A percentile compares a stretch with the other conserved stretches of the same genome.
Evolutionary conservation across 2,888 invertebrate species (phyloP).

Genomic region (Apodemia zela): DNA sequence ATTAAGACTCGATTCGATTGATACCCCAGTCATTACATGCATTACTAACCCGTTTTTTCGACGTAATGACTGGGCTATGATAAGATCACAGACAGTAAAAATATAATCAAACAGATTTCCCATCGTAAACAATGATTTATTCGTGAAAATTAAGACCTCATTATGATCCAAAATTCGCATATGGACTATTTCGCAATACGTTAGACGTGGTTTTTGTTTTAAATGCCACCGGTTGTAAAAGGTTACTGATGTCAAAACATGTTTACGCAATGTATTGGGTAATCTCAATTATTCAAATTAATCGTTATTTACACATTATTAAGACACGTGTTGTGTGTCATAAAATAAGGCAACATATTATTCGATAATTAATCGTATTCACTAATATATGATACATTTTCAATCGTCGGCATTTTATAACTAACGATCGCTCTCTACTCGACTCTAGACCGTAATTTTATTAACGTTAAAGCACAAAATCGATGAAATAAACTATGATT

Average conservation of each 20-base stretch:
- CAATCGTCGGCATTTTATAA: not conserved
- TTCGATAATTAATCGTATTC: not conserved
- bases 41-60: too few relatives aligned
- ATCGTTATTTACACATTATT: conserved; percentile 14
- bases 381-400: not conserved
- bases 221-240: conserved; percentile 29
- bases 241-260: conserved; percentile 17
- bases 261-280: conserved; percentile 17
- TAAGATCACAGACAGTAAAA: too few relatives aligned
- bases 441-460: too few relatives aligned
- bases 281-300: conserved; percentile 22
- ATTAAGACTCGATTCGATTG: too few relatives aligned
- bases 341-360: conserved; percentile 9
- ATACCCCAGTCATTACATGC: too few relatives aligned
- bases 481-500: too few relatives aligned
- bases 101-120: too few relatives aligned
- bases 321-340: not conserved
- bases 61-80: too few relatives aligned
- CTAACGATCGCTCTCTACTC: too few relatives aligned
- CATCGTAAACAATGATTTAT: too few relatives aligned
- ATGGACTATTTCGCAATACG: conserved; percentile 28
- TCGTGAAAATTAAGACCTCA: too few relatives aligned
- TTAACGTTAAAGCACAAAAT: too few relatives aligned
- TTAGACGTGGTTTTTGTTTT: conserved; percentile 27
- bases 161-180: not conserved